Conservation (phyloP, 2,797 vertebrate species). For the Trichosurus vulpecula region DNA sequence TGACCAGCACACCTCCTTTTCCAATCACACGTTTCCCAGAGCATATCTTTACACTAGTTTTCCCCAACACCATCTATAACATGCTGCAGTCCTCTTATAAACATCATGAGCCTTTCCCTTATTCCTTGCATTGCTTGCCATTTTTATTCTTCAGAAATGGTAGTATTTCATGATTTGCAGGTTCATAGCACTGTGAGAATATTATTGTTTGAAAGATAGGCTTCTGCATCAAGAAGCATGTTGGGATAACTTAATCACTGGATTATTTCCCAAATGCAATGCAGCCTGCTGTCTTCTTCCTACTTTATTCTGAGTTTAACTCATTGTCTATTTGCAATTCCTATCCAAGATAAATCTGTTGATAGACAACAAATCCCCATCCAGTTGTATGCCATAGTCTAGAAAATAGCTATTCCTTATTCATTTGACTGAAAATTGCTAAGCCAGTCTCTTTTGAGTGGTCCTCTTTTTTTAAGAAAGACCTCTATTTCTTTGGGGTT, state of each 20-base stretch:
- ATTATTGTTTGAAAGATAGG: neutral
- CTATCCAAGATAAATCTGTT: neutral
- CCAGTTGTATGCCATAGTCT: neutral
- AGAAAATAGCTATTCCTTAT: neutral
- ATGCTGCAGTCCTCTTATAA: neutral
- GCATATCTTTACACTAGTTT: neutral
- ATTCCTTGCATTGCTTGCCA: neutral
- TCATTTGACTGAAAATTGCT: neutral
- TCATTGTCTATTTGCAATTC: neutral
- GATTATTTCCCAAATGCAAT: neutral
- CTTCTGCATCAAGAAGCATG: neutral
- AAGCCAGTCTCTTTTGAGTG: neutral
- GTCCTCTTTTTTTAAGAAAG: neutral
- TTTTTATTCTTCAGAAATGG: neutral
- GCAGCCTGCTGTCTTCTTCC: neutral
- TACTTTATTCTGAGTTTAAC: neutral
- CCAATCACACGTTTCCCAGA: neutral
- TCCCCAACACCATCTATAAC: neutral
- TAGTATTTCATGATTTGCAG: neutral
- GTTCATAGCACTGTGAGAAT: neutral
- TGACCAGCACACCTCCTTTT: neutral
- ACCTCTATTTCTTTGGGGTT: neutral
- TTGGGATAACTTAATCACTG: neutral
- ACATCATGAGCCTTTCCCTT: neutral
- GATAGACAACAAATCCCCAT: neutral